These are phyloP conservation scores for Conistra vaccinii DNA, from an alignment of 2,888 invertebrate genomes.

Conservation along the genomic window DNA sequence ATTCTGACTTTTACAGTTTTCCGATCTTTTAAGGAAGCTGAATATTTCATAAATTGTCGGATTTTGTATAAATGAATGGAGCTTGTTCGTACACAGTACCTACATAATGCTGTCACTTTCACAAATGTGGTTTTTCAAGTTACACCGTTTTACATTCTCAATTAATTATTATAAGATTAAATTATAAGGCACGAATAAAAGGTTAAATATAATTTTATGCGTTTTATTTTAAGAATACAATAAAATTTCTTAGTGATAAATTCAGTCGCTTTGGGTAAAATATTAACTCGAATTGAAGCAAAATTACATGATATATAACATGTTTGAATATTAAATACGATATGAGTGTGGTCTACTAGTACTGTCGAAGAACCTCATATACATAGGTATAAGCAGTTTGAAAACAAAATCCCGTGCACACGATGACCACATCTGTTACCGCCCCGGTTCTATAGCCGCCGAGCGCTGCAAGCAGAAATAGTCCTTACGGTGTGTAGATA, in stretches of 20 bases:
- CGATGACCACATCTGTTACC: too few species aligned
- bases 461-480: too few species aligned
- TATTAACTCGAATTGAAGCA: slow-evolving; percentile 7
- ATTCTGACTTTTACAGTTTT: not conserved
- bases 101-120: slow-evolving; percentile 63
- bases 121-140: slow-evolving; percentile 66
- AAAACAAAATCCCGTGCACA: too few species aligned
- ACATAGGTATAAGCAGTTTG: too few species aligned
- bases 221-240: slow-evolving; percentile 44
- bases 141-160: slow-evolving; percentile 72
- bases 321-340: not conserved
- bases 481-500: too few species aligned
- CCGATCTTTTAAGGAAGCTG: not conserved
- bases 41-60: not conserved
- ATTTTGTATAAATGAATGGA: slow-evolving; percentile 55
- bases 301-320: not conserved
- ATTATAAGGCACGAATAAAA: slow-evolving; percentile 83
- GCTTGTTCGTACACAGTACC: slow-evolving; percentile 46
- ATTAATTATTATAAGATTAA: slow-evolving; percentile 69
- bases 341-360: not conserved
- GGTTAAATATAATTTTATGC: slow-evolving; percentile 28
- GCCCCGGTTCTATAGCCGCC: too few species aligned
- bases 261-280: slow-evolving; percentile 26
- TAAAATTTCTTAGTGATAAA: slow-evolving; percentile 2
- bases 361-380: too few species aligned